phyloP scores from a whole-genome alignment of 2,113 vertebrate genomes.

The Amphiprion ocellaris region DNA sequence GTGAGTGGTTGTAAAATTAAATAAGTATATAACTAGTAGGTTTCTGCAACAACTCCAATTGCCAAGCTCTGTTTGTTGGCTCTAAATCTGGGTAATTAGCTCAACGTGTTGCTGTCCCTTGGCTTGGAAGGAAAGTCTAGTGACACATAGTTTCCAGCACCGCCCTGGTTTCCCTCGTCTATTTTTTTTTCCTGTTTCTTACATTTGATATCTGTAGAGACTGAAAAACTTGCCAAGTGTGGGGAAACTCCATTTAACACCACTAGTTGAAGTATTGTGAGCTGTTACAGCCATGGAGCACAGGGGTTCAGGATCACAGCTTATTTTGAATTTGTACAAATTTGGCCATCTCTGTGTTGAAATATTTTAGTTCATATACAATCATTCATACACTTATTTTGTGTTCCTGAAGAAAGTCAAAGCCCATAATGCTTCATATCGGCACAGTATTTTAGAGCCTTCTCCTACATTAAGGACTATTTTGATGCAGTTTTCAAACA shows the following conservation, averaged over 20 bases:
- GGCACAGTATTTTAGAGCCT: no score
- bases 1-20: no score
- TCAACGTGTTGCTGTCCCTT: constrained; percentile 16
- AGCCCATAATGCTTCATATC: not conserved
- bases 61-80: constrained; percentile 16
- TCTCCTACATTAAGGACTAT: no score
- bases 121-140: not conserved
- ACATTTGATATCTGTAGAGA: not conserved
- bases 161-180: not conserved
- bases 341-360: not conserved
- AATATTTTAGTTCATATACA: no score
- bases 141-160: not conserved
- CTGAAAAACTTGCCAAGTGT: not conserved
- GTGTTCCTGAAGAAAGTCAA: not conserved
- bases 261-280: not conserved
- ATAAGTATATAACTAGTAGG: no score
- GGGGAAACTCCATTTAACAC: not conserved
- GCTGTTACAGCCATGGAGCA: not conserved
- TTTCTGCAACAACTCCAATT: no score
- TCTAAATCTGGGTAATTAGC: constrained; percentile 33
- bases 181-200: not conserved
- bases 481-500: not conserved
- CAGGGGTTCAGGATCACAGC: not conserved
- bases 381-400: no score
- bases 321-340: constrained; percentile 7